phyloP scores from a whole-genome alignment of 2,113 vertebrate genomes.

The Datnioides undecimradiatus region DNA sequence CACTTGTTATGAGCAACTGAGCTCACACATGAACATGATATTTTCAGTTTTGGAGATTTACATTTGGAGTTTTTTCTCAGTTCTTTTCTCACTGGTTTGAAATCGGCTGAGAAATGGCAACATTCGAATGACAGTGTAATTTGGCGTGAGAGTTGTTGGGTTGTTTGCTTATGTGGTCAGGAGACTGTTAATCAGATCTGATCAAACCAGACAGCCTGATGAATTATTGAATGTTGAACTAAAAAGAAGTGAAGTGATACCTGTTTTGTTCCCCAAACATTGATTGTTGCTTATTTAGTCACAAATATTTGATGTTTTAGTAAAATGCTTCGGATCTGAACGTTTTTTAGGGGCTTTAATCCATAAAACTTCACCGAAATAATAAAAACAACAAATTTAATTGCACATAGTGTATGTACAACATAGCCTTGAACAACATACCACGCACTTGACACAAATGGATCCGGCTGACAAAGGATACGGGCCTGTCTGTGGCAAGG shows the following conservation, averaged over 20 bases:
- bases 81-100: neutral
- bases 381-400: constrained; percentile 74
- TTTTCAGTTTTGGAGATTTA: neutral
- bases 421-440: constrained; percentile 68
- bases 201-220: neutral
- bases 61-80: neutral
- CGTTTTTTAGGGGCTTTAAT: constrained; percentile 22
- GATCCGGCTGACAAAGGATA: constrained; percentile 63
- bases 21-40: neutral
- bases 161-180: neutral
- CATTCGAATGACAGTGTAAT: neutral
- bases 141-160: neutral
- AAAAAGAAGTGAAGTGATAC: neutral
- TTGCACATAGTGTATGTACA: constrained; percentile 76
- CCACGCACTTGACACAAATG: constrained; percentile 73
- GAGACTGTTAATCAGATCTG: neutral
- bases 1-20: neutral
- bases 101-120: neutral
- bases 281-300: constrained; percentile 1
- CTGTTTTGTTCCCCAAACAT: neutral
- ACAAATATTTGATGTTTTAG: constrained; percentile 3
- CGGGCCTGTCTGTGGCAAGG: constrained; percentile 51
- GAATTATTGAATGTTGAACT: neutral
- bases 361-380: constrained; percentile 59
- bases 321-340: constrained; percentile 22